Evolutionary conservation across 1,140 invertebrate genomes (phyloP), one percentile per base, ranked within the genome.

Genomic region (Gryon sp.): DNA sequence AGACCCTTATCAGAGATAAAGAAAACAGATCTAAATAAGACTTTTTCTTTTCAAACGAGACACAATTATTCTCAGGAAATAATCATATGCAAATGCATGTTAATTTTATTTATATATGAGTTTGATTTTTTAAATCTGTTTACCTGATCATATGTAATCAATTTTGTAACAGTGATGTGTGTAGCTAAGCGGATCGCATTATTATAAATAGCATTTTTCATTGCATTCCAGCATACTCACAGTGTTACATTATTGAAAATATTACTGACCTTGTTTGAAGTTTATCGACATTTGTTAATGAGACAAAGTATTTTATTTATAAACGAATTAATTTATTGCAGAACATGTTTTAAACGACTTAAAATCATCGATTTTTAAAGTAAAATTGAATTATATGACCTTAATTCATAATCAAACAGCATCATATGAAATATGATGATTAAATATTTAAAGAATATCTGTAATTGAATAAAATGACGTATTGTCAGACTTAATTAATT

Each of bases 191-290:
- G 59, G 38, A 43, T 40, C 11, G 41, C 34, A 16, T 18, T 50
- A 11, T 66, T 66, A 66, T 45, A 43, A 57, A 53, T 53, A 60
- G 22, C 20, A 55, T 60, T 60, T 68, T 75, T 68, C 60, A 34
- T 59, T 59, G 45, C 62, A 75, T 75, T 66, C 66, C 66, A 20
- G 62, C 41, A 66, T 60, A 43, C 43, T 22, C 45, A 57, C 55
- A 62, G 28, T 69, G 41, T 36, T 28, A 19, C 26, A 52, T 38
- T 52, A 72, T 66, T 59, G 46, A 41, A 72, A 76, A 63, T 63
- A 66, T 60, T 45, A 46, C 66, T 62, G 65, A 55, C 68, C 75
- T 77, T 72, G 55, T 72, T 77, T 76, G 20, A 22, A 66, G 36
- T 63, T 32, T 18, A 26, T 7, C 5, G n/a, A n/a, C n/a, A n/a